phyloP scores from a whole-genome alignment of 2,797 vertebrate species.

The Amblyraja radiata region DNA sequence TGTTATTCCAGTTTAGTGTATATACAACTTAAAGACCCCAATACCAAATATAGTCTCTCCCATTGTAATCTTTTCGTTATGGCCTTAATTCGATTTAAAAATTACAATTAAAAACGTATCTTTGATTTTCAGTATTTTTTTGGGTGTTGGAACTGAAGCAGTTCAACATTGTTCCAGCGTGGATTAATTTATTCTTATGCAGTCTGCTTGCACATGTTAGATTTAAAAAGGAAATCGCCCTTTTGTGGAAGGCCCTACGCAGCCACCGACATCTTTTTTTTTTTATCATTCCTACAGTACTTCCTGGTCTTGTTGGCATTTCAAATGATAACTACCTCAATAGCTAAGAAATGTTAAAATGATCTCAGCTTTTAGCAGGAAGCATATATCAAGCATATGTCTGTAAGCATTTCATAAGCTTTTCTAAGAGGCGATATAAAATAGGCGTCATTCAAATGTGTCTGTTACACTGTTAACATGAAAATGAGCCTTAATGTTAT shows the following conservation, averaged over 20 bases:
- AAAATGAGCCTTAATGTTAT: neutral
- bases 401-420: neutral
- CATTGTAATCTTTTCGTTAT: no score
- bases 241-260: neutral
- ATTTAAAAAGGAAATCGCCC: neutral
- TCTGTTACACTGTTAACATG: neutral
- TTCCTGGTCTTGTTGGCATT: neutral
- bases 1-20: neutral
- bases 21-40: neutral
- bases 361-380: neutral
- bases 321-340: neutral
- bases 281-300: neutral
- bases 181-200: constrained; percentile 34
- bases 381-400: neutral
- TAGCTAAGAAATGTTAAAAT: neutral
- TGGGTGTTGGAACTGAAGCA: neutral
- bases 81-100: neutral
- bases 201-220: neutral
- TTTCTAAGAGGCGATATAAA: neutral
- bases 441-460: neutral
- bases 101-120: neutral
- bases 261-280: neutral
- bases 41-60: neutral
- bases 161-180: constrained; percentile 35
- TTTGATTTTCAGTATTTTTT: neutral